Conservation (phyloP, 2,797 vertebrate species). For the Gymnodraco acuticeps region DNA sequence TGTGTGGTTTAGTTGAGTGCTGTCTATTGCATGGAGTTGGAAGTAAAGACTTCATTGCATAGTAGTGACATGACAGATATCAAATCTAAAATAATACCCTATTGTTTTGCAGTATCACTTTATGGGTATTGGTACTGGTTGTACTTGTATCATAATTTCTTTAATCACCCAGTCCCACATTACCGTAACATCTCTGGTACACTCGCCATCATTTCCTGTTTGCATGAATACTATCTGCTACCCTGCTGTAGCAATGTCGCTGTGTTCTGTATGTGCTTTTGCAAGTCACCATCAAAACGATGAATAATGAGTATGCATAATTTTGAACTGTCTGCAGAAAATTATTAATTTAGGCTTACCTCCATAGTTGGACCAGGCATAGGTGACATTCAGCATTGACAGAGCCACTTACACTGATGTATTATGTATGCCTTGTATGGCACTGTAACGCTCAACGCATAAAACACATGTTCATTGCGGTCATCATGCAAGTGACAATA, state of each 20-base stretch:
- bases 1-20: no score
- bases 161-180: no score
- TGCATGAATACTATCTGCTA: neutral
- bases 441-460: conserved; percentile 28
- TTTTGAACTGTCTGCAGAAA: neutral
- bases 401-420: conserved; percentile 24
- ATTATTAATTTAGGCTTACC: neutral
- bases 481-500: conserved; percentile 34
- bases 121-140: no score
- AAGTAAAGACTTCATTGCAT: no score
- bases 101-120: no score
- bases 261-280: neutral
- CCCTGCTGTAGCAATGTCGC: neutral
- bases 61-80: no score
- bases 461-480: conserved; percentile 44
- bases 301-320: neutral
- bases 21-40: no score
- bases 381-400: neutral
- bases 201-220: neutral
- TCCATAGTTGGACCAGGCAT: neutral
- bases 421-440: conserved; percentile 35
- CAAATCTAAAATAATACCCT: no score
- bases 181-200: neutral
- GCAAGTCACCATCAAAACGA: neutral
- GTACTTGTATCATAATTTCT: no score